Conservation (phyloP, 2,113 vertebrate species). For the Nothobranchius furzeri region DNA sequence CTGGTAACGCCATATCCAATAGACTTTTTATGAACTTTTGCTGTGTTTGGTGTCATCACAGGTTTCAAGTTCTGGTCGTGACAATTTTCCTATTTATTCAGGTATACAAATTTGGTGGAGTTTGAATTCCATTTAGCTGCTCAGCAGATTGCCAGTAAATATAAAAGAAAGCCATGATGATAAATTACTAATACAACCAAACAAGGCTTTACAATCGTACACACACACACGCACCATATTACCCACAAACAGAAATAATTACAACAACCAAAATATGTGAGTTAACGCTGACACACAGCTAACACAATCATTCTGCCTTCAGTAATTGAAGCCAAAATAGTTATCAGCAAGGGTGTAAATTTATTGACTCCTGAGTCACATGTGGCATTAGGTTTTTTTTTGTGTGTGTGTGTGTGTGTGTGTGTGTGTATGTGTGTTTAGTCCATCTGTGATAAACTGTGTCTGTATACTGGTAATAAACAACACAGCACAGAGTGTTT, state of each 20-base stretch:
- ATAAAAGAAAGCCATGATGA: slow-evolving; percentile 39
- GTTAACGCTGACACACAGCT: neutral
- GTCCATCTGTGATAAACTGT: slow-evolving; percentile 44
- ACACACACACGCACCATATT: slow-evolving; percentile 1
- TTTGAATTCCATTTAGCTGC: slow-evolving; percentile 38
- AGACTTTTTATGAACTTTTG: too few species aligned
- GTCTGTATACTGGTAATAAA: slow-evolving; percentile 49
- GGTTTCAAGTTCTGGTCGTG: too few species aligned
- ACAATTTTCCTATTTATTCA: slow-evolving; percentile 33
- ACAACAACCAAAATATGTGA: slow-evolving; percentile 21
- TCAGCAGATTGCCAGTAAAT: slow-evolving; percentile 64
- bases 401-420: slow-evolving; percentile 10
- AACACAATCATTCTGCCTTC: slow-evolving; percentile 15
- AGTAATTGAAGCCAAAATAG: slow-evolving; percentile 48
- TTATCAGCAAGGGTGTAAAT: slow-evolving; percentile 48
- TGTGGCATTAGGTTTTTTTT: slow-evolving; percentile 20
- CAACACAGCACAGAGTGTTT: slow-evolving; percentile 42
- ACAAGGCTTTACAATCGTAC: slow-evolving; percentile 19
- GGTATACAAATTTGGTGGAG: neutral
- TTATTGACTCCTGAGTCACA: slow-evolving; percentile 30
- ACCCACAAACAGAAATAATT: slow-evolving; percentile 20
- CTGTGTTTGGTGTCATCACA: too few species aligned
- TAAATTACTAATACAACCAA: slow-evolving; percentile 62
- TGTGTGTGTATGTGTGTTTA: slow-evolving; percentile 10
- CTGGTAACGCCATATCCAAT: too few species aligned